Evolutionary conservation across 53 echinoderm and acorn worm species (phyloP), one percentile per base, ranked within the genome.

Genomic region (Henricia sp.): DNA sequence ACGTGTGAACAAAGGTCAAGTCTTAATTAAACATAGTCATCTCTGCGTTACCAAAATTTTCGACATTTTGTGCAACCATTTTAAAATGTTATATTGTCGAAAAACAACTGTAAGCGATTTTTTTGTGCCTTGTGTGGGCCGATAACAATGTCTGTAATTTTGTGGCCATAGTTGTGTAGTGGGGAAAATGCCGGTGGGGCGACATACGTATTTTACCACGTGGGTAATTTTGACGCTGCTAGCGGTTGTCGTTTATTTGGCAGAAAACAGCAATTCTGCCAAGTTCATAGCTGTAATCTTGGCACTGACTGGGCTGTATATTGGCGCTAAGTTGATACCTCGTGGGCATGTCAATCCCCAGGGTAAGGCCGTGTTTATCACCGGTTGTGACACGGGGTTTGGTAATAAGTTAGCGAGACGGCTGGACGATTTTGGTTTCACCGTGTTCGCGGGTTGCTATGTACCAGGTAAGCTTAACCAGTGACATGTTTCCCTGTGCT

Each of bases 331-430:
- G 44, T 42, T 78, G 29, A 21, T 87, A 36, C 87, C 87, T 32
- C 65, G 78, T 35, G 87, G 87, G 4, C 51, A 70, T 10, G 56
- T 87, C 51, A 52, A 42, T 35, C 77, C 87, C 55, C 30, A 80
- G 42, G 83, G 83, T 54, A 35, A 52, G 52, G 73, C 84, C 6
- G 83, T 83, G 70, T 83, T 89, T 62, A 84, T 89, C 72, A 89
- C 89, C 1, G 89, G 89, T 13, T 89, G 89, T 30, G 89, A 89
- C 66, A 84, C 89, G 25, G 89, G 89, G 14, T 89, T 89, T 40
- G 89, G 89, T 37, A 84, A 89, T 30, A 38, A 42, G 19, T 33
- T 89, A 50, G 89, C 89, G 17, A 29, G 60, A 9, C 48, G 72
- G 41, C 73, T 89, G 26, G 89, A 83, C 29, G 25, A 44, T 1